Base-by-base conservation (phyloP, 1,140 invertebrate species). In the Sipha flava region DNA sequence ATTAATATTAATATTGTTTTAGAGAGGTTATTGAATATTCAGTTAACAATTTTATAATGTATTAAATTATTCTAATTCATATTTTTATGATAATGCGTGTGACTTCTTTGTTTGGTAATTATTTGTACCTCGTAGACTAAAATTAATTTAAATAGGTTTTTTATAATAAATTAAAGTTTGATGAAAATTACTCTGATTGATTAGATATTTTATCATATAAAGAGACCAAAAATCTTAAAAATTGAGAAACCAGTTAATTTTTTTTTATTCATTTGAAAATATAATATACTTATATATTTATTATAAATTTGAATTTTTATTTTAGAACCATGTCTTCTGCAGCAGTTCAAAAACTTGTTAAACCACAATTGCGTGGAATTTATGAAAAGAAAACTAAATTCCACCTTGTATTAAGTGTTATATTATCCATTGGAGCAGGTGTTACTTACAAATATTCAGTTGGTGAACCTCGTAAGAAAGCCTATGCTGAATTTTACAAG, bases 401-500 rank as follows among this genome's bases (percentile, higher is more conserved):
- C 21, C 88, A 90, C 84, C 80, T 91, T 66, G 83, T 85, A 18
- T 81, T 88, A 66, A 85, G 87, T 7, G 81, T 87, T 16, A 83
- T 82, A 10, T 75, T 89, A 0, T 84, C 86, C 23, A 84, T 85
- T 6, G 77, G 84, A 31, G 83, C 83, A 9, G 89, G 86, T 0
- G 40, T 88, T 7, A 83, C 85, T 0, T 87, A 86, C 82, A 88
- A 91, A 80, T 79, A 87, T 43, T 72, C 86, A 0, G 83, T 89
- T n/a, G 85, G 85, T 54, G 88, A 89, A 80, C 84, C 86, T 3
- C 86, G 88, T 79, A 91, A 90, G 84, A 85, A 85, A 83, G 85
- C 84, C 83, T 91, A 91, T 82, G 90, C 89, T 62, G 89, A 91
- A 82, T 91, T 90, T 84, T 91, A 91, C 87, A 91, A 88, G 90